phyloP scores from a whole-genome alignment of 2,113 vertebrate genomes.

The Amia ocellicauda region DNA sequence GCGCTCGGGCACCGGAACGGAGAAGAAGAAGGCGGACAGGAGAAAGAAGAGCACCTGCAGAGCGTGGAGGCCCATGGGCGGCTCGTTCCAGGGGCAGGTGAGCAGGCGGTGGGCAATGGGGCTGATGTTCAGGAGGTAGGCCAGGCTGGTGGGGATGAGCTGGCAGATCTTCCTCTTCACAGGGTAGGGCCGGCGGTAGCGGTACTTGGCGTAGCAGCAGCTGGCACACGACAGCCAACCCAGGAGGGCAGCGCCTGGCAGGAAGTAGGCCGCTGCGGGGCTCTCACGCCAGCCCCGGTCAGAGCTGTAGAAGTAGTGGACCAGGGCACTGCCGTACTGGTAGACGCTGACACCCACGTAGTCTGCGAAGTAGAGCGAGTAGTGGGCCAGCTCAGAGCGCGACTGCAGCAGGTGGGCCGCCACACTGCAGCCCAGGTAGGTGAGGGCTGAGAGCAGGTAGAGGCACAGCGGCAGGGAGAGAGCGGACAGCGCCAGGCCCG shows the following conservation, averaged over 20 bases:
- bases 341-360: conserved; percentile 85
- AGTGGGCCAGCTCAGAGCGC: conserved; percentile 81
- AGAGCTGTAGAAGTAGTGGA: conserved; percentile 84
- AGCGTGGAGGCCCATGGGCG: conserved; percentile 73
- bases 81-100: conserved; percentile 71
- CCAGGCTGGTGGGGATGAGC: conserved; percentile 77
- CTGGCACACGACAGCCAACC: conserved; percentile 82
- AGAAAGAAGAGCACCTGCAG: conserved; percentile 83
- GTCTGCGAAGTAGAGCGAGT: conserved; percentile 88
- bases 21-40: conserved; percentile 83
- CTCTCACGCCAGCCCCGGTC: conserved; percentile 77
- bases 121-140: conserved; percentile 82
- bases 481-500: conserved; percentile 47
- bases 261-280: conserved; percentile 66
- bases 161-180: conserved; percentile 82
- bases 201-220: conserved; percentile 85
- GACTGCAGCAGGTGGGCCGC: conserved; percentile 90
- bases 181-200: conserved; percentile 83
- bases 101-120: conserved; percentile 77
- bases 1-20: conserved; percentile 82
- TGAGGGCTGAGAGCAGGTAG: conserved; percentile 74
- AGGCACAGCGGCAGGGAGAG: conserved; percentile 73
- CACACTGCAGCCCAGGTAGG: conserved; percentile 79
- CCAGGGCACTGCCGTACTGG: conserved; percentile 84
- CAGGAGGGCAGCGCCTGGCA: conserved; percentile 77